Conservation (phyloP, 2,113 vertebrate genomes). For the Noturus placidus region DNA sequence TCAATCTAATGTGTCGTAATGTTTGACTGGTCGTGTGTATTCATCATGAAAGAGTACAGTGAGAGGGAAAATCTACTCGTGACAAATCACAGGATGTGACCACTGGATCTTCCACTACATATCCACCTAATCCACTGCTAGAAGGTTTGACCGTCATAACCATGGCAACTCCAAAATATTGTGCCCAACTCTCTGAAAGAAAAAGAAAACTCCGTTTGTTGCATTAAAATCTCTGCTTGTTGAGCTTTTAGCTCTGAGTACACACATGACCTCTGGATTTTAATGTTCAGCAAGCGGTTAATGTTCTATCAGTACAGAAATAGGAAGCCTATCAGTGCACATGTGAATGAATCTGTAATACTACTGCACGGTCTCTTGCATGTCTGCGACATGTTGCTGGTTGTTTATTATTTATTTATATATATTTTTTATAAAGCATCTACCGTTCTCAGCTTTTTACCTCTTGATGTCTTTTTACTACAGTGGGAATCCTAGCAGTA, state of each 20-base stretch:
- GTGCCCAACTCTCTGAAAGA: background rate
- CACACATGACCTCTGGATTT: background rate
- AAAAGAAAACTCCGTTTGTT: background rate
- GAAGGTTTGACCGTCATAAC: slow-evolving; percentile 3
- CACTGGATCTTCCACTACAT: background rate
- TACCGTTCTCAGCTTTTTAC: slow-evolving; percentile 36
- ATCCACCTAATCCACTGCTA: background rate
- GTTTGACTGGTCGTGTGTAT: background rate
- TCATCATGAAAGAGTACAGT: background rate
- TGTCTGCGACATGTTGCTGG: background rate
- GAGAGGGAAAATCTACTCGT: background rate
- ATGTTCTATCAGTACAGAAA: background rate
- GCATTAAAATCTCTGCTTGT: background rate
- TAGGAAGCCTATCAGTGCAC: background rate
- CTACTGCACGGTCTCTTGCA: background rate
- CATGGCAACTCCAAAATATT: background rate
- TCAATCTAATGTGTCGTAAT: background rate
- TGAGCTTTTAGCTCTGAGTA: background rate
- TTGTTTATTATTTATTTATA: slow-evolving; percentile 22
- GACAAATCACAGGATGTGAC: background rate
- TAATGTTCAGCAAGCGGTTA: background rate
- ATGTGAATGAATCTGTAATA: background rate
- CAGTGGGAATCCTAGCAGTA: slow-evolving; percentile 11
- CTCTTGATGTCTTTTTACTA: slow-evolving; percentile 46
- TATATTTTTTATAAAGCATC: slow-evolving; percentile 2